Conservation (phyloP, 2,113 vertebrate species). For the Pelusios castaneus region DNA sequence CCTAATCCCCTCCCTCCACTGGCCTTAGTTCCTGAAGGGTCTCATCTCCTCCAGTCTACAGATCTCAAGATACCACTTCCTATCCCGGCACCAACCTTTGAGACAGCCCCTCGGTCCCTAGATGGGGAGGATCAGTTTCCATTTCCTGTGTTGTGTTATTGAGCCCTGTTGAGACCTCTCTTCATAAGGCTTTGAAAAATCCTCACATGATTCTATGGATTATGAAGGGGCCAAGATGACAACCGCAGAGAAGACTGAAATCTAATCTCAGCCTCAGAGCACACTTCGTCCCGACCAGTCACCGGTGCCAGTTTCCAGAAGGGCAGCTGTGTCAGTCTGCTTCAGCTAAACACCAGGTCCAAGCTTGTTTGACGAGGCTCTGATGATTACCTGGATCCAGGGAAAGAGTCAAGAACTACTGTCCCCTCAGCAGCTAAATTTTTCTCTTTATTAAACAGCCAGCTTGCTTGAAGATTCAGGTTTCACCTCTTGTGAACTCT, state of each 20-base stretch:
- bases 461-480: not conserved
- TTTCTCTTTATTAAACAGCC: not conserved
- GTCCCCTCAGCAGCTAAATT: not conserved
- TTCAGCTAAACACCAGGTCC: too few relatives aligned
- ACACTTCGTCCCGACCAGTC: not conserved
- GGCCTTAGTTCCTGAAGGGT: not conserved
- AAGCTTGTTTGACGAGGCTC: not conserved
- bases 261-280: not conserved
- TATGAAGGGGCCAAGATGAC: not conserved
- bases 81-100: fast-evolving
- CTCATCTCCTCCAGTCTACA: not conserved
- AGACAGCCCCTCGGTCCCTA: not conserved
- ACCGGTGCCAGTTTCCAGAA: fast-evolving
- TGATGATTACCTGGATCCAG: too few relatives aligned
- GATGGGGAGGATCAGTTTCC: not conserved
- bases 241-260: not conserved
- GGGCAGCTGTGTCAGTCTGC: too few relatives aligned
- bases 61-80: fast-evolving
- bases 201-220: fast-evolving
- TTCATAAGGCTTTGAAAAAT: not conserved
- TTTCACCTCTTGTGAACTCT: not conserved
- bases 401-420: not conserved
- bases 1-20: not conserved
- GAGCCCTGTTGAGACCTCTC: not conserved
- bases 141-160: not conserved